Conservation (phyloP, 1,140 invertebrate species). For the Gonioctena quinquepunctata region DNA sequence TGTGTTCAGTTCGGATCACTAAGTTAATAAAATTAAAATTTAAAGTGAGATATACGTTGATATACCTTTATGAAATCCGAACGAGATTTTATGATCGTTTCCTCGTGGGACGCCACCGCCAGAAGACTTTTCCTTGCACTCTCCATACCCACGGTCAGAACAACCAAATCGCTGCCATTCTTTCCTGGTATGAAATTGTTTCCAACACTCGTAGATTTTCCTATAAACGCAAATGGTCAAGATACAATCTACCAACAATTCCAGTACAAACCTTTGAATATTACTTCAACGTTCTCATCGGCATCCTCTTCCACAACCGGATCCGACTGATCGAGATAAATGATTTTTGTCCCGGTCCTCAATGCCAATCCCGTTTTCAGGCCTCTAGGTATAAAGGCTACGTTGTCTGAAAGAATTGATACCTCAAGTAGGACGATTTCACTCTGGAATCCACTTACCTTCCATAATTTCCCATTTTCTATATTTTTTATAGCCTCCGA, state of each 20-base stretch:
- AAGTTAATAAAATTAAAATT: no score
- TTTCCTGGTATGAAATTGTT: constrained; percentile 36
- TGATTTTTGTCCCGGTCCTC: constrained; percentile 37
- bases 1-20: no score
- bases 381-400: constrained; percentile 43
- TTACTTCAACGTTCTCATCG: constrained; percentile 24
- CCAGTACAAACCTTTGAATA: constrained; percentile 28
- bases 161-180: constrained; percentile 36
- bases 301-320: constrained; percentile 13
- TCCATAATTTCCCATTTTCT: constrained; percentile 41
- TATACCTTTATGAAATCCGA: constrained; percentile 48
- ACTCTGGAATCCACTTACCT: no score
- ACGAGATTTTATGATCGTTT: constrained; percentile 37
- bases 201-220: constrained; percentile 5
- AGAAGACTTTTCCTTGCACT: constrained; percentile 32
- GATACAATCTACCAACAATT: not conserved
- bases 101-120: constrained; percentile 43
- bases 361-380: constrained; percentile 43
- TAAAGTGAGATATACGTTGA: no score
- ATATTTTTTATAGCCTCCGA: constrained; percentile 17
- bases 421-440: no score
- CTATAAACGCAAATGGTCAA: constrained; percentile 4
- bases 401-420: constrained; percentile 40
- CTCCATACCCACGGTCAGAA: constrained; percentile 42
- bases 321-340: constrained; percentile 33